These are phyloP conservation scores for Malacosoma neustria DNA, from an alignment of 2,888 invertebrate species.

Conservation along the genomic window DNA sequence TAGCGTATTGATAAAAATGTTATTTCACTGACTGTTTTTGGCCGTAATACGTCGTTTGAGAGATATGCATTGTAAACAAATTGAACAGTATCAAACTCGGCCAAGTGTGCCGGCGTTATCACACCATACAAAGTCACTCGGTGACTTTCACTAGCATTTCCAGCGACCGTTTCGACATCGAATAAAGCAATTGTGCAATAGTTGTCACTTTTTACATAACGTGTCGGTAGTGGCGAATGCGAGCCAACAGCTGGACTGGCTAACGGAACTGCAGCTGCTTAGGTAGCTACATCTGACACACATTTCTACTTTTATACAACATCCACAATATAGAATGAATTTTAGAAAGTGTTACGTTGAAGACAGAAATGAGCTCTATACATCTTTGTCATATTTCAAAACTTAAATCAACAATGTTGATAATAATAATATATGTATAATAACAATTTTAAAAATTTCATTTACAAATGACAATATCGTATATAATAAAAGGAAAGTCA, in stretches of 20 bases:
- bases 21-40: neutral
- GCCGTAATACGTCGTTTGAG: neutral
- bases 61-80: too few relatives aligned
- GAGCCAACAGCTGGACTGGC: conserved; percentile 14
- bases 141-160: conserved; percentile 70
- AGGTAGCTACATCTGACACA: neutral
- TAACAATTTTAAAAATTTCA: too few relatives aligned
- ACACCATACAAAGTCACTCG: conserved; percentile 59
- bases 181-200: conserved; percentile 68
- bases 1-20: neutral
- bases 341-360: too few relatives aligned
- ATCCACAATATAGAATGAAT: neutral
- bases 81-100: conserved; percentile 8
- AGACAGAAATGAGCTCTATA: too few relatives aligned
- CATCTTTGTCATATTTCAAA: too few relatives aligned
- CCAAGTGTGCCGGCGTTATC: conserved; percentile 20
- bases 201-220: conserved; percentile 70
- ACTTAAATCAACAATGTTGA: too few relatives aligned
- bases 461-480: too few relatives aligned
- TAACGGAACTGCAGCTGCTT: conserved; percentile 10
- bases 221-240: conserved; percentile 22
- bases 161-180: conserved; percentile 67
- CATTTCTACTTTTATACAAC: neutral
- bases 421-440: too few relatives aligned
- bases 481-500: too few relatives aligned